These are phyloP conservation scores for Ostrea denselamellosa DNA, from an alignment of 1,140 invertebrate species.

Conservation along the genomic window DNA sequence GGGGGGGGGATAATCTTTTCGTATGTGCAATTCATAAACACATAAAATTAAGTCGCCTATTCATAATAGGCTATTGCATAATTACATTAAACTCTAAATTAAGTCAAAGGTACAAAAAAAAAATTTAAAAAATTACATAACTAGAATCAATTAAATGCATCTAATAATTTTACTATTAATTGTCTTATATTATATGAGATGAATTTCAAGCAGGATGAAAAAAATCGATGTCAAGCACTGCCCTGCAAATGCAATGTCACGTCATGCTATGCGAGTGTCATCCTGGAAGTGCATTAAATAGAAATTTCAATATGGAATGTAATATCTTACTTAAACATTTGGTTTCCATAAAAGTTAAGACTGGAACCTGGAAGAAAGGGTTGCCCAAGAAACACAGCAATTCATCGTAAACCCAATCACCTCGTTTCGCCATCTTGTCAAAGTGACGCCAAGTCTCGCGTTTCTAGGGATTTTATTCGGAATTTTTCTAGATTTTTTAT, in stretches of 20 bases:
- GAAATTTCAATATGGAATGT: background rate
- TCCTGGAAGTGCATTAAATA: background rate
- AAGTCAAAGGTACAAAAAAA: too few species aligned
- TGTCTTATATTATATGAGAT: too few species aligned
- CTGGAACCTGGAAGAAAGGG: constrained; percentile 74
- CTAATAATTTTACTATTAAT: too few species aligned
- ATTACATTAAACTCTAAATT: too few species aligned
- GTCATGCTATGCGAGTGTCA: background rate
- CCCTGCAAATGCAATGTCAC: background rate
- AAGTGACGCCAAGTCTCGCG: constrained; percentile 36
- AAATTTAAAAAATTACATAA: too few species aligned
- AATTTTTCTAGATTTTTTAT: constrained; percentile 4
- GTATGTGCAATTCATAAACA: too few species aligned
- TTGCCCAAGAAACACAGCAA: constrained; percentile 68
- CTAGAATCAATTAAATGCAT: too few species aligned
- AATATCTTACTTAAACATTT: constrained; percentile 71
- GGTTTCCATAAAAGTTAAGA: constrained; percentile 74
- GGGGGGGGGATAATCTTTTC: too few species aligned
- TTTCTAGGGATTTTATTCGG: constrained; percentile 40
- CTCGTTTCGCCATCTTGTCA: constrained; percentile 68
- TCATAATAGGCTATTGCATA: too few species aligned
- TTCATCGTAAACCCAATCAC: constrained; percentile 68
- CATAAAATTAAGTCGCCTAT: too few species aligned
- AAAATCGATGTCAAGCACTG: constrained; percentile 13
- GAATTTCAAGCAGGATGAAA: background rate